Percentiles rank a stretch among this genome's conserved stretches.
These are phyloP conservation scores for Ochotona princeps DNA, from an alignment of 2,113 vertebrate species.

Conservation along the genomic window DNA sequence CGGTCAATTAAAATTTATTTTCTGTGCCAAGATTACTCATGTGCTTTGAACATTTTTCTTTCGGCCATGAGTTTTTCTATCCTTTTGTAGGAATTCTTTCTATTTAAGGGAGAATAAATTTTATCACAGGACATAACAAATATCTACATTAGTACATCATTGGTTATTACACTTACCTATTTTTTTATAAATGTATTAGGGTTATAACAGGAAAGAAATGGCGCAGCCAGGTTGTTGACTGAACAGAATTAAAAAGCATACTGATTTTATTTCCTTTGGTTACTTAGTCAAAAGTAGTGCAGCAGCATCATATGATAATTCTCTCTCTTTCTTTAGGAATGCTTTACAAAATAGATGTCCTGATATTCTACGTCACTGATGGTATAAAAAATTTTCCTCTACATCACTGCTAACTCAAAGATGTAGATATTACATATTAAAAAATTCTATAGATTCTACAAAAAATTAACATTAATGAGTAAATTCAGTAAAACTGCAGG, in stretches of 20 bases:
- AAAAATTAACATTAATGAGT: too few species aligned
- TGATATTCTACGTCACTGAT: too few species aligned
- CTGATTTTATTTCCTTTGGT: too few species aligned
- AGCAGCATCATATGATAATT: too few species aligned
- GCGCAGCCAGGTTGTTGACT: neutral
- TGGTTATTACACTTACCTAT: constrained; percentile 2
- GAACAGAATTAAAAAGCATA: constrained; percentile 8
- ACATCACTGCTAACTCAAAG: too few species aligned
- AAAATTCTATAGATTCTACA: too few species aligned
- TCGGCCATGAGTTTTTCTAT: neutral
- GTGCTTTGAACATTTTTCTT: neutral
- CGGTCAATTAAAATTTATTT: constrained; percentile 5
- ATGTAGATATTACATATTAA: too few species aligned
- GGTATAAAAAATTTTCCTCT: too few species aligned
- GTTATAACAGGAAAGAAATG: neutral
- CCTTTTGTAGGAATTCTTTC: neutral
- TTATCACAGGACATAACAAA: constrained; percentile 7
- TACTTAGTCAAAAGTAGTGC: too few species aligned
- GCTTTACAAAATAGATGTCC: too few species aligned
- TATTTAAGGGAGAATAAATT: neutral
- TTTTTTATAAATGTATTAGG: neutral
- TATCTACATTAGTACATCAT: neutral
- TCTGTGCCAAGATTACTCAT: constrained; percentile 12
- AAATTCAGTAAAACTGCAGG: too few species aligned
- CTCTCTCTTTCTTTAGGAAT: too few species aligned